Evolutionary conservation across 2,797 vertebrate genomes (phyloP).

Genomic region (Alectoris magna): DNA sequence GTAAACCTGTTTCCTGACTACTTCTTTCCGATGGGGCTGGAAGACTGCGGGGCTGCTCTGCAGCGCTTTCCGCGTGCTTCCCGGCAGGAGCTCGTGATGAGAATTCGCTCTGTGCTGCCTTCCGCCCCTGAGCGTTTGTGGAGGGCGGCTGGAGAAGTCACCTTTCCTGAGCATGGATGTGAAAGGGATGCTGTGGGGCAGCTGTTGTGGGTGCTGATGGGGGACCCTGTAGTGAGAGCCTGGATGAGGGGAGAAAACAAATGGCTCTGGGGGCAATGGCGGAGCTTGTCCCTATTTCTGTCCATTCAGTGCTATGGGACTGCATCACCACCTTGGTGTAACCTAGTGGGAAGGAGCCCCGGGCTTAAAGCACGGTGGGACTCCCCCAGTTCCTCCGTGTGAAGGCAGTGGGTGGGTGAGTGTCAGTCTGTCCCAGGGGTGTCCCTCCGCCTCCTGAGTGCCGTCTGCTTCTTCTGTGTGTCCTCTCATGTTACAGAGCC

Average conservation of each 20-base stretch:
- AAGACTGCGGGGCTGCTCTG: rapidly evolving
- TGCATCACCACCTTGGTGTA: background rate
- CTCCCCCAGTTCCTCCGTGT: background rate
- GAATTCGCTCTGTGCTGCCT: constrained; percentile 28
- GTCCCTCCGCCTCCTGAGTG: rapidly evolving
- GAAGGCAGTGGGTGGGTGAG: background rate
- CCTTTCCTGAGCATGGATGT: background rate
- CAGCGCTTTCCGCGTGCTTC: background rate
- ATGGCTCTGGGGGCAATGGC: rapidly evolving
- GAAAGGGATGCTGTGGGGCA: background rate
- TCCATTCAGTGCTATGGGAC: background rate
- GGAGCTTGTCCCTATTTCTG: background rate
- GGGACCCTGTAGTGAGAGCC: background rate
- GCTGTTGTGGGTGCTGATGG: background rate
- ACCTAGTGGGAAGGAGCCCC: background rate
- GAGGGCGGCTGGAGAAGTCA: background rate
- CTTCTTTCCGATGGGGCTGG: background rate
- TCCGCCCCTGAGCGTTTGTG: background rate
- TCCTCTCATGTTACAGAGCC: constrained; percentile 39
- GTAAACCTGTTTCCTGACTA: constrained; percentile 15
- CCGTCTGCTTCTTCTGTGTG: background rate
- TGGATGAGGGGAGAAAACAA: background rate
- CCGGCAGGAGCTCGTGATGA: background rate
- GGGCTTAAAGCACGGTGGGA: background rate
- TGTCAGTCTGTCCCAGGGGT: background rate